A percentile compares a stretch with the other conserved stretches of the same genome.
Evolutionary conservation across 2,888 invertebrate species (phyloP).

Genomic region (Choreutis nemorana): DNA sequence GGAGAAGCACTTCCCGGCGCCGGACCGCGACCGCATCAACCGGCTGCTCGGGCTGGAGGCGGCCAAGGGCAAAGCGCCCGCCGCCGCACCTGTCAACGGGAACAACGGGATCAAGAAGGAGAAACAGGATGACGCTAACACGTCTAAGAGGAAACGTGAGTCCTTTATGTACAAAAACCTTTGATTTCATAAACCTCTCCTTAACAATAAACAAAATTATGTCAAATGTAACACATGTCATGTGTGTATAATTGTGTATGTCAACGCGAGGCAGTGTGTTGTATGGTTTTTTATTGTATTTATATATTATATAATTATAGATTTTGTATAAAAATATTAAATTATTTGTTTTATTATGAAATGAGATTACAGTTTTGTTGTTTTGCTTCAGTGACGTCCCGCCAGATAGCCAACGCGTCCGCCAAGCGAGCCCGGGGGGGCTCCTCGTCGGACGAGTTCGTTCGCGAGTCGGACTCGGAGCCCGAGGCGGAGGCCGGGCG

Average conservation of each 20-base stretch:
- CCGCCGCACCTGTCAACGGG: slow-evolving; percentile 20
- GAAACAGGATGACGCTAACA: slow-evolving; percentile 31
- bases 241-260: no score
- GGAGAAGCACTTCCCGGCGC: slow-evolving; percentile 98
- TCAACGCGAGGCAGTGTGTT: no score
- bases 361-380: not conserved
- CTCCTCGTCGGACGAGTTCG: slow-evolving; percentile 72
- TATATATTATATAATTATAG: no score
- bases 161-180: slow-evolving; percentile 6
- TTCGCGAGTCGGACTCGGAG: slow-evolving; percentile 68
- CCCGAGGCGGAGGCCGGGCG: slow-evolving; percentile 24
- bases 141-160: slow-evolving; percentile 50
- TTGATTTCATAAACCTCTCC: not conserved
- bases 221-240: no score
- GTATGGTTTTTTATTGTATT: no score
- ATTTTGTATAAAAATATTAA: no score
- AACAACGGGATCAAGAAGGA: slow-evolving; percentile 28
- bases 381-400: slow-evolving; percentile 46
- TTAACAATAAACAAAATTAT: not conserved
- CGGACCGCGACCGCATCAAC: slow-evolving; percentile 85
- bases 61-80: slow-evolving; percentile 23
- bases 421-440: slow-evolving; percentile 63
- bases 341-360: no score
- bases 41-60: slow-evolving; percentile 75
- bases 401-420: slow-evolving; percentile 46